phyloP scores from a whole-genome alignment of 2,113 vertebrate species.

The Tenrec ecaudatus region DNA sequence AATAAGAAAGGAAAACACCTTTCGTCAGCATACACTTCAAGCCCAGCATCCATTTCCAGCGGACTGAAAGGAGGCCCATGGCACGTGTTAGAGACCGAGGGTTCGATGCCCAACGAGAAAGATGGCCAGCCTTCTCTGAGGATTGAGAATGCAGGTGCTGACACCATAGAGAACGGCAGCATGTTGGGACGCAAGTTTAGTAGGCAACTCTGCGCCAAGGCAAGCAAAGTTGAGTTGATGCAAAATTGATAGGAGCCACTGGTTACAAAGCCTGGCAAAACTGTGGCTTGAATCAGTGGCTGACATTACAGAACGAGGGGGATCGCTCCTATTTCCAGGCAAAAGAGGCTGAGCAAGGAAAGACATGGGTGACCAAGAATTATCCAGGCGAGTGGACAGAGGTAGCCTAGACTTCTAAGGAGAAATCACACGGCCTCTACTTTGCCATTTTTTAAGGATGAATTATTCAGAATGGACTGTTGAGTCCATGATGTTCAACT shows the following conservation, averaged over 20 bases:
- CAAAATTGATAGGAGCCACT: constrained; percentile 12
- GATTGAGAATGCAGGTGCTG: constrained; percentile 3
- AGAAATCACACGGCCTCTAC: not conserved
- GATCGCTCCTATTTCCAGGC: not conserved
- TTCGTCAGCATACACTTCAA: not conserved
- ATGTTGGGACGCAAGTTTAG: not conserved
- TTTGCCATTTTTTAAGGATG: constrained; percentile 35
- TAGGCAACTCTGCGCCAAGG: not conserved
- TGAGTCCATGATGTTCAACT: not conserved
- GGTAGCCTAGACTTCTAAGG: not conserved
- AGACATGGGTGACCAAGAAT: not conserved
- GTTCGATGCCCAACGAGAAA: not conserved
- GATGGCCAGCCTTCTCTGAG: not conserved
- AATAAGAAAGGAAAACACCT: not conserved
- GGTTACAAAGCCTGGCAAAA: constrained; percentile 52
- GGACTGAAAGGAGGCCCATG: not conserved
- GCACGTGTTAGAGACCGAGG: not conserved
- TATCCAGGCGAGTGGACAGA: not conserved
- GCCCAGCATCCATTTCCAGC: not conserved
- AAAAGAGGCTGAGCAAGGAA: not conserved
- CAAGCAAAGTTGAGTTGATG: constrained; percentile 18
- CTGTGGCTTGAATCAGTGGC: not conserved
- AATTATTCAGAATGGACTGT: not conserved
- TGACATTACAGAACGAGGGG: not conserved
- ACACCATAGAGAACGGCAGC: not conserved